Evolutionary conservation across 2,113 vertebrate species (phyloP).

Genomic region (Mellivora capensis): DNA sequence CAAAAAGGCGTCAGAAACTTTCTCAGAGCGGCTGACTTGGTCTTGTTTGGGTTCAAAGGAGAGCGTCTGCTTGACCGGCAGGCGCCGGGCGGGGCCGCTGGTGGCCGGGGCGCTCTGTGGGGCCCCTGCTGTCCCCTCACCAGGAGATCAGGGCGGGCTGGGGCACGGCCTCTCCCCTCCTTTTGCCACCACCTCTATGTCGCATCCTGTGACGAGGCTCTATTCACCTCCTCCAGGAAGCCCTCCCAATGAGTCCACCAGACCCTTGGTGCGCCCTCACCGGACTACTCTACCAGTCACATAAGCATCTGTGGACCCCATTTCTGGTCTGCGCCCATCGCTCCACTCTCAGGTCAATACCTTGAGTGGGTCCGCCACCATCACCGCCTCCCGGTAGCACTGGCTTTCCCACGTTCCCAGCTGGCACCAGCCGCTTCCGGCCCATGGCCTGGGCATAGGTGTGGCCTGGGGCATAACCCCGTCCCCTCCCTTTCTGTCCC

Average conservation of each 20-base stretch:
- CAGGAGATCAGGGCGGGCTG: not conserved
- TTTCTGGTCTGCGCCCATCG: too few species aligned
- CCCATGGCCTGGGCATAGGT: rapidly evolving
- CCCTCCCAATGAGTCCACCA: not conserved
- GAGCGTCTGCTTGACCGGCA: not conserved
- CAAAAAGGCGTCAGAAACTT: not conserved
- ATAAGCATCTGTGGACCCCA: not conserved
- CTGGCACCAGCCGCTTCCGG: not conserved
- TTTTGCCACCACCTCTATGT: not conserved
- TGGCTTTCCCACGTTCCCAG: not conserved
- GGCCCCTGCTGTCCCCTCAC: not conserved
- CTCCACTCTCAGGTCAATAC: not conserved
- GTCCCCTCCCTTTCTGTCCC: rapidly evolving
- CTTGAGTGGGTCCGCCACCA: not conserved
- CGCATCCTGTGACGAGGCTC: rapidly evolving
- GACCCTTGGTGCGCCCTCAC: too few species aligned
- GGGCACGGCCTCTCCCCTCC: not conserved
- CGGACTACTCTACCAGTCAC: not conserved
- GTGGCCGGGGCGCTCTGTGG: not conserved
- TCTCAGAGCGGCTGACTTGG: not conserved
- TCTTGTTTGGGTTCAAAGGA: not conserved
- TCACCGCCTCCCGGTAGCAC: not conserved
- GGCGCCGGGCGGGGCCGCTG: not conserved
- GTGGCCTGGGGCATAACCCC: not conserved
- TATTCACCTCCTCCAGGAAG: not conserved